These are phyloP conservation scores for Loriculus beryllinus DNA, from an alignment of 2,797 vertebrate genomes.

Conservation along the genomic window DNA sequence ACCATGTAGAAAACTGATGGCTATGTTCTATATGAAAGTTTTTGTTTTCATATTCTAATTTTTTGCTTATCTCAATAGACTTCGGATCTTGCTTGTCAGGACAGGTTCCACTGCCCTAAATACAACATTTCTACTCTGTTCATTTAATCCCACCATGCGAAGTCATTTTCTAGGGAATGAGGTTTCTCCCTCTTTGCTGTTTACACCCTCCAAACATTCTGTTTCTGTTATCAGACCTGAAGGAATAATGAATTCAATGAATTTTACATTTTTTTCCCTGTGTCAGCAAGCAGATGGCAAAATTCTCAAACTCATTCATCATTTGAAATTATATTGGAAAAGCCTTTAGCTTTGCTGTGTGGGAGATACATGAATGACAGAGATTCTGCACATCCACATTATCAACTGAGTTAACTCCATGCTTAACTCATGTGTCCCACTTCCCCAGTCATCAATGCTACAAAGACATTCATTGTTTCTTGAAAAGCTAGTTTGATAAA, in stretches of 20 bases:
- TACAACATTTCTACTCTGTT: not conserved
- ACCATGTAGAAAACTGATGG: not conserved
- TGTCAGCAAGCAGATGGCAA: conserved; percentile 67
- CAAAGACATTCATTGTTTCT: not conserved
- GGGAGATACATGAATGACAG: conserved; percentile 27
- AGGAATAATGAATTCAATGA: conserved; percentile 59
- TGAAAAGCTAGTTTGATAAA: not conserved
- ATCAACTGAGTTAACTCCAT: not conserved
- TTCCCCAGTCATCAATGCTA: not conserved
- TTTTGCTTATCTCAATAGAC: not conserved
- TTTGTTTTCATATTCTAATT: not conserved
- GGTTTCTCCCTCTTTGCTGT: not conserved
- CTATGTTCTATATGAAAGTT: not conserved
- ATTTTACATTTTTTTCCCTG: conserved; percentile 53
- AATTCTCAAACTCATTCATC: conserved; percentile 64
- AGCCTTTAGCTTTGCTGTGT: not conserved
- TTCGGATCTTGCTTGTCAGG: not conserved
- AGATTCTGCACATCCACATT: not conserved
- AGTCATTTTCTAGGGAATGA: conserved; percentile 10
- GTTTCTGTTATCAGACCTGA: conserved; percentile 50
- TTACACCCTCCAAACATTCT: conserved; percentile 49
- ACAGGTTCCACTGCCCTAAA: fast-evolving
- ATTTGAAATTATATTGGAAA: conserved; percentile 53
- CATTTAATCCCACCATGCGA: not conserved
- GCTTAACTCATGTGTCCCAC: not conserved